These are phyloP conservation scores for Epistrophella euchroma DNA, from an alignment of 2,888 invertebrate genomes.

Conservation along the genomic window DNA sequence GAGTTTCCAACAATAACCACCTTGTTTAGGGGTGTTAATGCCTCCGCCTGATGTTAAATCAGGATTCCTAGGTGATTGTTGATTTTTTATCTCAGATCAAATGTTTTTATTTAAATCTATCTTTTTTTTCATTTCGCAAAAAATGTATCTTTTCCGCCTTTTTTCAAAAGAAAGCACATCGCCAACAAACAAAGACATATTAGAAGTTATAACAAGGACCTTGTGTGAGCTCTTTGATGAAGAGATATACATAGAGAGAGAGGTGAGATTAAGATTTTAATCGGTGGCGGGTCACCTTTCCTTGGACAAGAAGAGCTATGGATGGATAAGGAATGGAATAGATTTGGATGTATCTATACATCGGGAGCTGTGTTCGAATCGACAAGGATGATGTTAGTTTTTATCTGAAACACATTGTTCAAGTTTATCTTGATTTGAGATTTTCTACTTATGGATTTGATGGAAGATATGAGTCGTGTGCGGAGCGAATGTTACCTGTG, in stretches of 20 bases:
- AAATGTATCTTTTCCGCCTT: conserved; percentile 45
- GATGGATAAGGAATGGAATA: conserved; percentile 8
- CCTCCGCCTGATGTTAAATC: conserved; percentile 68
- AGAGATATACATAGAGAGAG: conserved; percentile 47
- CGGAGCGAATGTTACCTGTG: conserved; percentile 53
- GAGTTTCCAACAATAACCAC: conserved; percentile 3
- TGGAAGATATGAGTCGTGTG: conserved; percentile 65
- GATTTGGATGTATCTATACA: conserved; percentile 21
- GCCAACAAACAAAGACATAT: conserved; percentile 38
- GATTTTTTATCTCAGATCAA: conserved; percentile 62
- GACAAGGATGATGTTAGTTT: conserved; percentile 56
- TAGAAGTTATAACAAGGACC: conserved; percentile 35
- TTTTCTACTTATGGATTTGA: conserved; percentile 70
- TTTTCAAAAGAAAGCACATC: conserved; percentile 59
- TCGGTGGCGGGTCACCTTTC: conserved; percentile 71
- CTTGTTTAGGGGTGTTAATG: conserved; percentile 74
- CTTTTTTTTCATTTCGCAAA: conserved; percentile 35
- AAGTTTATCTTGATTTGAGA: conserved; percentile 63
- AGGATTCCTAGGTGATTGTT: conserved; percentile 54
- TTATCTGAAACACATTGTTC: conserved; percentile 58
- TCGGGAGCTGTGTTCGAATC: conserved; percentile 37
- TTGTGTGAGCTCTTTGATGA: conserved; percentile 39
- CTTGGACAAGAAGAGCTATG: conserved; percentile 40
- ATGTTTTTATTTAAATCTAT: conserved; percentile 65
- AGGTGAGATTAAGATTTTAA: conserved; percentile 73